Percentiles rank a stretch among this genome's conserved stretches.
These are phyloP conservation scores for Nephrotoma appendiculata DNA, from an alignment of 2,888 invertebrate genomes.

Conservation along the genomic window DNA sequence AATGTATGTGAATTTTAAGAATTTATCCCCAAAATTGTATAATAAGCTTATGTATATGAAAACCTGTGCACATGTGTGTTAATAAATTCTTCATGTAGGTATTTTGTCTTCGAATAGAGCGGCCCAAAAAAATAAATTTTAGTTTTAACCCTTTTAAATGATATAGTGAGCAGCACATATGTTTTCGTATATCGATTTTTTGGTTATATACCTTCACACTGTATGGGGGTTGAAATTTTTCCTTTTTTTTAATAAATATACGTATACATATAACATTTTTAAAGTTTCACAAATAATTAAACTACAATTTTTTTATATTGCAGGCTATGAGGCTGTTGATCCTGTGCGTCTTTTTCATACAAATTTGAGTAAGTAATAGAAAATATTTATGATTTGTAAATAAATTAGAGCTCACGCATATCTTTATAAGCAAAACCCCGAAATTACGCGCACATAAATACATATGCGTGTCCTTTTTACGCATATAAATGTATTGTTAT, in stretches of 20 bases:
- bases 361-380: not conserved
- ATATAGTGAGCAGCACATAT: not conserved
- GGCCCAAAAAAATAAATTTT: not conserved
- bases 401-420: not conserved
- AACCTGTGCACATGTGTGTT: not conserved
- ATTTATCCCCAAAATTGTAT: not conserved
- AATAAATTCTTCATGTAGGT: not conserved
- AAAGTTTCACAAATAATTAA: not conserved
- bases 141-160: not conserved
- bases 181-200: not conserved
- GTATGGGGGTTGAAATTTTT: not conserved
- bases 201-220: not conserved
- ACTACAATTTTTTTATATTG: not conserved
- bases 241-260: not conserved
- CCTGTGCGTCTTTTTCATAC: not conserved
- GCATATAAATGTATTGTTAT: not conserved
- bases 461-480: not conserved
- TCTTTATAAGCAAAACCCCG: not conserved
- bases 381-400: not conserved
- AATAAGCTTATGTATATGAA: not conserved
- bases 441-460: not conserved
- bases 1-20: not conserved
- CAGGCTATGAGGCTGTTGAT: not conserved
- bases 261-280: not conserved
- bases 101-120: not conserved